Evolutionary conservation across 2,888 invertebrate genomes (phyloP).

Genomic region (Leucophora obtusa): DNA sequence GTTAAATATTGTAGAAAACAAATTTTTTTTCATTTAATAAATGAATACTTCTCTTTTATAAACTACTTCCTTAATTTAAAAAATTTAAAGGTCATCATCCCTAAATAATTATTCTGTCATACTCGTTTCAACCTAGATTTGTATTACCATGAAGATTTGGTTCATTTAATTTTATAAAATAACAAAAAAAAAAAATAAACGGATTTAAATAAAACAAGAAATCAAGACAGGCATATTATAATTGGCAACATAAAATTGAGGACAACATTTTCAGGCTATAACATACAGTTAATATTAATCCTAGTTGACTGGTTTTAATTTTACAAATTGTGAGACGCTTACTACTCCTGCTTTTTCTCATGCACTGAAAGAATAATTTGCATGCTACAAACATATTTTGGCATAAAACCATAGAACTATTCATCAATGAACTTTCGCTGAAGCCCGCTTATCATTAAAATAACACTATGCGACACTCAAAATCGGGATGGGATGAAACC

Average conservation of each 20-base stretch:
- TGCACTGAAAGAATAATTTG: too few relatives aligned
- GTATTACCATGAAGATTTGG: slow-evolving; percentile 59
- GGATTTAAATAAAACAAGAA: background rate
- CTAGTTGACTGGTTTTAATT: slow-evolving; percentile 21
- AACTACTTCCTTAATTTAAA: background rate
- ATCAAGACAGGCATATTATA: slow-evolving; percentile 36
- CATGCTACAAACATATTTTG: too few relatives aligned
- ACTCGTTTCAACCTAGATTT: slow-evolving; percentile 55
- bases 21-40: too few relatives aligned
- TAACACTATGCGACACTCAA: too few relatives aligned
- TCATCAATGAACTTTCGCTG: too few relatives aligned
- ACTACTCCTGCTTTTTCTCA: slow-evolving; percentile 27
- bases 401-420: too few relatives aligned
- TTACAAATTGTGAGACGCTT: background rate
- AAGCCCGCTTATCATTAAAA: too few relatives aligned
- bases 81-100: background rate
- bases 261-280: slow-evolving; percentile 52
- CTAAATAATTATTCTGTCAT: background rate
- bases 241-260: slow-evolving; percentile 52
- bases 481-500: too few relatives aligned
- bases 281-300: slow-evolving; percentile 38
- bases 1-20: too few relatives aligned
- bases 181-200: background rate
- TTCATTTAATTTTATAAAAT: slow-evolving; percentile 34
- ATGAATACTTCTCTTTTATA: too few relatives aligned